Evolutionary conservation across 2,888 invertebrate species (phyloP).

Genomic region (Eurytoma californica): DNA sequence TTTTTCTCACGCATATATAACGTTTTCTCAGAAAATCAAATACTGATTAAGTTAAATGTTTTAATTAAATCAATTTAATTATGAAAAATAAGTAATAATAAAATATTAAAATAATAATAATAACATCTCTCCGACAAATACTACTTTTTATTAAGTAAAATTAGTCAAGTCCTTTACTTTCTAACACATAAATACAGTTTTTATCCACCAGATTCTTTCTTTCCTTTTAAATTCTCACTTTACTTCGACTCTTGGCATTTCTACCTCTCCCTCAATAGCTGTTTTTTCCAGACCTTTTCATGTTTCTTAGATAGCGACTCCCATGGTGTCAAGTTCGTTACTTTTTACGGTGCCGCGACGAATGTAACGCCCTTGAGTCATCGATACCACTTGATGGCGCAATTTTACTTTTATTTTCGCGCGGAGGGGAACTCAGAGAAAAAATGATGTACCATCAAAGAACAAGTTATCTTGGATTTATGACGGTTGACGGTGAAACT

Average conservation of each 20-base stretch:
- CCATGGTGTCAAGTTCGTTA: slow-evolving; percentile 52
- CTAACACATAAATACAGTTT: no score
- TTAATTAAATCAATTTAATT: no score
- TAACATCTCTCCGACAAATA: no score
- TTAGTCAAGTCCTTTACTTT: no score
- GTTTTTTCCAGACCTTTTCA: slow-evolving; percentile 18
- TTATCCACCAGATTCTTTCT: not conserved
- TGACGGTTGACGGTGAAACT: not conserved
- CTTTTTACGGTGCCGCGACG: slow-evolving; percentile 43
- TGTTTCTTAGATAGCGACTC: slow-evolving; percentile 17
- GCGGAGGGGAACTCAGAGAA: not conserved
- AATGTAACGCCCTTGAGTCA: slow-evolving; percentile 33
- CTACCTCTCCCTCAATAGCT: slow-evolving; percentile 9
- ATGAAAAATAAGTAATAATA: no score
- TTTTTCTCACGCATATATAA: no score
- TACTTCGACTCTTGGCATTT: not conserved
- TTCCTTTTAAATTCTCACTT: slow-evolving; percentile 21
- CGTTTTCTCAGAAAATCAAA: no score
- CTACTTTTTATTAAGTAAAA: not conserved
- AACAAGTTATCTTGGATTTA: not conserved
- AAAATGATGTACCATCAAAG: slow-evolving; percentile 33
- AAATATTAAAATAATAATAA: no score
- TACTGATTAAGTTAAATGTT: no score
- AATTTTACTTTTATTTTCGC: slow-evolving; percentile 47
- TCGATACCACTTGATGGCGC: slow-evolving; percentile 40